Conservation (phyloP, 2,113 vertebrate genomes). For the Pomatostomus ruficeps region DNA sequence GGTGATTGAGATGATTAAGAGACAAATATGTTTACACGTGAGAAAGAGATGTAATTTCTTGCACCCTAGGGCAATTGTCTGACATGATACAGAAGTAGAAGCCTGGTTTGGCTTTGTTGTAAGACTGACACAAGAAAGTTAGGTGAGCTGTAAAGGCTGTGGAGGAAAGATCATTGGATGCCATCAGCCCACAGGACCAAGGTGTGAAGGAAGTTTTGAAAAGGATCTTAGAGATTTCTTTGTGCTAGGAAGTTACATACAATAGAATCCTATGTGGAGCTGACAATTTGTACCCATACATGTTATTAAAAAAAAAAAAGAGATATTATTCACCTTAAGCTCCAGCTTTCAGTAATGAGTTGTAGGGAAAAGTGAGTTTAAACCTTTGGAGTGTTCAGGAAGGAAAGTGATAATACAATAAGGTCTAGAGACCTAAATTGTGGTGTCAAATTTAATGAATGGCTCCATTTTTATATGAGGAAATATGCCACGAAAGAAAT, state of each 20-base stretch:
- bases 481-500: neutral
- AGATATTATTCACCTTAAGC: neutral
- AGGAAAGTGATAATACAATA: neutral
- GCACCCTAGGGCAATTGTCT: neutral
- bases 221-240: neutral
- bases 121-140: neutral
- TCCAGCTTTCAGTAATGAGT: neutral
- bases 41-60: neutral
- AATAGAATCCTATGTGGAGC: neutral
- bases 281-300: neutral
- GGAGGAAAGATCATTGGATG: neutral
- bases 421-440: neutral
- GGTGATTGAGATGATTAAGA: neutral
- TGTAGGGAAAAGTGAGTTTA: neutral
- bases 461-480: neutral
- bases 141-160: neutral
- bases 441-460: neutral
- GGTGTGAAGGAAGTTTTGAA: neutral
- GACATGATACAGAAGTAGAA: neutral
- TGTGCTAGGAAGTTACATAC: neutral
- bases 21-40: neutral
- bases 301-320: no score
- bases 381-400: neutral
- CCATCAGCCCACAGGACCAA: fast-evolving
- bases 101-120: neutral